Base-by-base conservation (phyloP, 2,113 vertebrate genomes). In the Tiliqua scincoides region DNA sequence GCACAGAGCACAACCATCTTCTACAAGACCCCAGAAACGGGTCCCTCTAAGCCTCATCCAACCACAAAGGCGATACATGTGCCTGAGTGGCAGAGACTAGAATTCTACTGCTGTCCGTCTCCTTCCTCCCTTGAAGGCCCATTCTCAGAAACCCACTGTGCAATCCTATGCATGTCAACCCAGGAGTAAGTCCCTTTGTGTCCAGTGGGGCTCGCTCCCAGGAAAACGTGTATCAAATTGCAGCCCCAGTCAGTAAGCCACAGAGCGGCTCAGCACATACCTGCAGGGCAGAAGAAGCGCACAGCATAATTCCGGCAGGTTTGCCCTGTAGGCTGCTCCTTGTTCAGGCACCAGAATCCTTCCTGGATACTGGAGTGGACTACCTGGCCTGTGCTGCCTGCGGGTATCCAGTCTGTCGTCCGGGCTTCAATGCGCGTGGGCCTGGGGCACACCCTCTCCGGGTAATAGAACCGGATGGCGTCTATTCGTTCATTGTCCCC, bases 301-400 rank as follows among this genome's bases (percentile, higher is more conserved):
- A 95, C 87, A 0, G 97, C 94, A 2, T 98, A 97, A 91, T 98
- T 98, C 17, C 96, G 97, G 88, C 97, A 98, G 92, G 96, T 97
- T 85, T 91, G 96, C 54, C 96, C 96, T 0, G 94, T 92, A 15
- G 86, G 93, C 93, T 98, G 98, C 88, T 99, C 98, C 32, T 95
- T 95, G 85, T 98, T 98, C 86, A 97, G 92, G 86, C 98, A 98
- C 98, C 98, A 99, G 95, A 98, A 99, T 6, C 98, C 98, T 77
- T 97, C 93, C 0, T 86, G 91, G 4, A 97, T 95, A 78, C 95
- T 97, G 78, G 95, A 93, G 6, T 98, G 98, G 43, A 98, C 96
- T 61, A 80, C 95, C 91, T 98, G 97, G 74, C 97, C 97, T 0
- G 97, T 98, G 85, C 92, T 95, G 73, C 93, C 91, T 0, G 97